Percentiles rank a stretch among this genome's conserved stretches.
Conservation (phyloP, 2,888 invertebrate species). For the Euphydryas editha region DNA sequence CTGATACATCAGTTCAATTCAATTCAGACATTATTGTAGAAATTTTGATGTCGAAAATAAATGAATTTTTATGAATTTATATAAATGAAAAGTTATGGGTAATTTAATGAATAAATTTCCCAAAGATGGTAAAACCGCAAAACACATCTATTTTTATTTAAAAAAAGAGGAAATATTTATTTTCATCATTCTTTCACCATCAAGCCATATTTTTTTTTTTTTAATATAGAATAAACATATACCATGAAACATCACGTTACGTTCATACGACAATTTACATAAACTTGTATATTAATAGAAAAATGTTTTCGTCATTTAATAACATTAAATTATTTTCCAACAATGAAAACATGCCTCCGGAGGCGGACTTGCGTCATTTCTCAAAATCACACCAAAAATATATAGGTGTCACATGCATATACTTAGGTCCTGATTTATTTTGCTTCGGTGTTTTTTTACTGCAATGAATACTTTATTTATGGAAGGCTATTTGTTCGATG, state of each 20-base stretch:
- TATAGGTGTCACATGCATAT: slow-evolving; percentile 37
- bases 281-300: background rate
- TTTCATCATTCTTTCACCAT: too few species aligned
- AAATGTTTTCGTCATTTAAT: background rate
- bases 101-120: too few species aligned
- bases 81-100: too few species aligned
- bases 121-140: too few species aligned
- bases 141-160: too few species aligned
- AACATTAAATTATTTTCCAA: background rate
- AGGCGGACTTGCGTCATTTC: slow-evolving; percentile 36
- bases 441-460: slow-evolving; percentile 48
- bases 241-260: background rate
- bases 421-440: slow-evolving; percentile 34
- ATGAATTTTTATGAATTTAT: too few species aligned
- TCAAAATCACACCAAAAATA: slow-evolving; percentile 37
- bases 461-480: slow-evolving; percentile 41
- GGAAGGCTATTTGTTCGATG: slow-evolving; percentile 32
- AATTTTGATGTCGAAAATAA: too few species aligned
- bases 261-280: background rate
- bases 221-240: too few species aligned
- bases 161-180: too few species aligned
- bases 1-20: too few species aligned
- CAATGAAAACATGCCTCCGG: slow-evolving; percentile 24
- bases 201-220: too few species aligned
- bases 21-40: too few species aligned